Base-by-base conservation (phyloP, 2,797 vertebrate species). In the Pitangus sulphuratus region DNA sequence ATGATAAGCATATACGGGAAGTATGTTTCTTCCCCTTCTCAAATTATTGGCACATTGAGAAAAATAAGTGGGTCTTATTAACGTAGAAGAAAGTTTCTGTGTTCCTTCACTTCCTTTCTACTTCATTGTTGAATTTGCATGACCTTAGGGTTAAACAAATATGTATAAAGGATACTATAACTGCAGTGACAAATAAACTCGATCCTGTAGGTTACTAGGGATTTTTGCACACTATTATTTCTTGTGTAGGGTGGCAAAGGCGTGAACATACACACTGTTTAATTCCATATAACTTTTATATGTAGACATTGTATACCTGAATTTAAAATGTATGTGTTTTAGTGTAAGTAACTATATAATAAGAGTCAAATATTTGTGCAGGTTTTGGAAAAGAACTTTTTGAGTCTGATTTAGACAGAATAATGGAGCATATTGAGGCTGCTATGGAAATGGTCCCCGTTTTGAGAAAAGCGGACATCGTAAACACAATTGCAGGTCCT, bases 341-440 rank as follows among this genome's bases (percentile, higher is more conserved):
- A 53, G 3, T 62, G 18, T 65, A 80, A 57, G 40, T 71, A 79
- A 70, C 5, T 53, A 39, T 62, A 37, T 91, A 89, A 90, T 40
- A 81, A 88, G 11, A 81, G 5, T 71, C 21, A 56, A 51, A 53
- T 94, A 25, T 96, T 94, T 95, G 47, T 94, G 26, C 95, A 99
- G 99, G 99, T 86, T 99, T 99, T 79, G 99, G 99, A 54, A 99
- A 99, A 96, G 99, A 99, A 93, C 98, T 99, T 93, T 99, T 99
- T 97, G 99, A 99, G 95, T 99, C 99, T 3, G 99, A 99, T 95
- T 98, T 99, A n/a, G 99, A 99, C 97, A 98, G 99, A 89, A 99
- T 99, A 94, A 99, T 99, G 98, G 99, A 99, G 30, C 98, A 99
- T 12, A 96, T 99, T 8, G 99, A 99, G 93, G 98, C 98, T 97